Evolutionary conservation across 2,113 vertebrate species (phyloP), one percentile per base, ranked within the genome.

Genomic region (Crocuta crocuta): DNA sequence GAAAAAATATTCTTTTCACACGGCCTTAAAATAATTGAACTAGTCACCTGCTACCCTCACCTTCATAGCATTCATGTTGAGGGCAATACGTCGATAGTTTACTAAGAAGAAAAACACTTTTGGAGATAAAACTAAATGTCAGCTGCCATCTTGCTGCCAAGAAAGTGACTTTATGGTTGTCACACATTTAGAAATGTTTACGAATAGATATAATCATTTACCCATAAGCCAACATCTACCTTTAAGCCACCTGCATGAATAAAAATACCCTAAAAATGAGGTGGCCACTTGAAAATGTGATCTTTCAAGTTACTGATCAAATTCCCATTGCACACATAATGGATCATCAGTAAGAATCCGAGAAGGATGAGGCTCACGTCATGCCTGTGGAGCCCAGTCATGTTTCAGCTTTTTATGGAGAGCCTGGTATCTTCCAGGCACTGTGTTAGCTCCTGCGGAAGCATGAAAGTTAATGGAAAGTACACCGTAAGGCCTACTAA

Each of bases 81-180:
- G 39, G 71, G 17, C 31, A 21, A 31, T 68, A 65, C 26, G 15
- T 61, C 53, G 55, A 28, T n/a, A 74, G 13, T 61, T 96, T 80
- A 43, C 33, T 7, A 78, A 79, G 65, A 96, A 94, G 63, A 63
- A 81, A 94, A 94, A 63, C 15, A 96, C 15, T 70, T 94, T 81
- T 70, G n/a, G 35, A 92, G 53, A 73, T 89, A 94, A 96, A 94
- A 73, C n/a, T 89, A 86, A 97, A 86, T 97, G 74, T 74, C 82
- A 93, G 3, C 24, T 86, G 16, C 43, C 58, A 13, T 90, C 74
- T 81, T 80, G 6, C 9, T 70, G 65, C 39, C 48, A 94, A 88
- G 16, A 83, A 86, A 48, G 12, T 96, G 31, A 28, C 28, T 94
- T 81, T 93, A 76, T 48, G 63, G 11, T 93, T 91, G 71, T 70